Evolutionary conservation across 1,140 invertebrate species (phyloP).

Genomic region (Nomia melanderi): DNA sequence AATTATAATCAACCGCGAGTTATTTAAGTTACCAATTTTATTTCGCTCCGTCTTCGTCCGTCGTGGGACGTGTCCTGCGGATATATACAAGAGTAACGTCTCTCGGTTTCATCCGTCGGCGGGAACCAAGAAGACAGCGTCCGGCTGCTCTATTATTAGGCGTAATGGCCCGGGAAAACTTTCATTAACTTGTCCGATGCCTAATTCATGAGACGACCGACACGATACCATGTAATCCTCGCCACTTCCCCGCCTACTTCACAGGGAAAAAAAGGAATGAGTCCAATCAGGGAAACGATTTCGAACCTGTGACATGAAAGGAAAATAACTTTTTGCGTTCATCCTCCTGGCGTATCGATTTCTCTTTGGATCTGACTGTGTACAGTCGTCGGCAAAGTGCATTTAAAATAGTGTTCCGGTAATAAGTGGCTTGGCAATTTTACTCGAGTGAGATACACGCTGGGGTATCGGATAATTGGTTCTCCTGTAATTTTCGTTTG

Average conservation of each 20-base stretch:
- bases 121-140: conserved; percentile 23
- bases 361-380: too few species aligned
- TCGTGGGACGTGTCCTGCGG: neutral
- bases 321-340: conserved; percentile 26
- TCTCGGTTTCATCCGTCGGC: neutral
- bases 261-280: neutral
- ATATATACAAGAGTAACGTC: neutral
- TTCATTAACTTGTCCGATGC: conserved; percentile 66
- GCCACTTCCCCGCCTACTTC: neutral
- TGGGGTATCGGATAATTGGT: too few species aligned
- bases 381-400: too few species aligned
- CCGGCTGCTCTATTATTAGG: conserved; percentile 61
- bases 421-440: too few species aligned
- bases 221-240: conserved; percentile 60
- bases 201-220: conserved; percentile 65
- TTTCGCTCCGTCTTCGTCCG: conserved; percentile 3
- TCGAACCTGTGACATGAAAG: conserved; percentile 58
- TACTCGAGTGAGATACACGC: too few species aligned
- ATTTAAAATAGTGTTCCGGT: too few species aligned
- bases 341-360: neutral
- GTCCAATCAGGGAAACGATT: conserved; percentile 50
- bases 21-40: conserved; percentile 49
- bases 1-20: conserved; percentile 47
- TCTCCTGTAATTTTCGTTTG: too few species aligned
- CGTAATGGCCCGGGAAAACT: conserved; percentile 64